A percentile compares a stretch with the other conserved stretches of the same genome.
phyloP scores from a whole-genome alignment of 1,140 invertebrate species.

The Orchesella cincta region DNA sequence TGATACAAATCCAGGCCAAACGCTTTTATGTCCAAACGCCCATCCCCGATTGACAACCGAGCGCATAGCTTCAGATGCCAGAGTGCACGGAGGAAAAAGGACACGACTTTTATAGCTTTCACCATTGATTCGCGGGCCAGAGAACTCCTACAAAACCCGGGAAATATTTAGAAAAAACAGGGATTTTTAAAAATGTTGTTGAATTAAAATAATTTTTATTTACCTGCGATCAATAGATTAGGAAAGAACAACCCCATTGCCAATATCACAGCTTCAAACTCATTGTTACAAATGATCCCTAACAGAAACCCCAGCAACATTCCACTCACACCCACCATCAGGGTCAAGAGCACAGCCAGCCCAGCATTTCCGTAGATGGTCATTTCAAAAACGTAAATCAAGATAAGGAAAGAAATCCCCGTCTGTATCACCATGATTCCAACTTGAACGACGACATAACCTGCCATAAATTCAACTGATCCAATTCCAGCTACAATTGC shows the following conservation, averaged over 20 bases:
- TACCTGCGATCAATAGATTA: neutral
- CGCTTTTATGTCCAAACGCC: neutral
- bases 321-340: constrained; percentile 63
- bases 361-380: too few species aligned
- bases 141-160: too few species aligned
- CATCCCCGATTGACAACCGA: neutral
- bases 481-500: too few species aligned
- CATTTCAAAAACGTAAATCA: too few species aligned
- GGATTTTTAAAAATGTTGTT: too few species aligned
- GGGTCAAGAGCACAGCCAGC: constrained; percentile 60
- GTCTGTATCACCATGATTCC: too few species aligned
- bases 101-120: neutral
- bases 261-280: neutral
- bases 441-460: too few species aligned
- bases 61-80: neutral
- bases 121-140: neutral
- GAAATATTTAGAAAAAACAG: too few species aligned
- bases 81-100: neutral
- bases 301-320: constrained; percentile 63
- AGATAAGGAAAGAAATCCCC: too few species aligned
- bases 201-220: too few species aligned
- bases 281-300: constrained; percentile 60
- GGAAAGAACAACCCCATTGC: neutral
- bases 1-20: neutral
- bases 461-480: too few species aligned